A percentile compares a stretch with the other conserved stretches of the same genome.
Evolutionary conservation across 2,888 invertebrate genomes (phyloP).

Genomic region (Geophilus truncorum): DNA sequence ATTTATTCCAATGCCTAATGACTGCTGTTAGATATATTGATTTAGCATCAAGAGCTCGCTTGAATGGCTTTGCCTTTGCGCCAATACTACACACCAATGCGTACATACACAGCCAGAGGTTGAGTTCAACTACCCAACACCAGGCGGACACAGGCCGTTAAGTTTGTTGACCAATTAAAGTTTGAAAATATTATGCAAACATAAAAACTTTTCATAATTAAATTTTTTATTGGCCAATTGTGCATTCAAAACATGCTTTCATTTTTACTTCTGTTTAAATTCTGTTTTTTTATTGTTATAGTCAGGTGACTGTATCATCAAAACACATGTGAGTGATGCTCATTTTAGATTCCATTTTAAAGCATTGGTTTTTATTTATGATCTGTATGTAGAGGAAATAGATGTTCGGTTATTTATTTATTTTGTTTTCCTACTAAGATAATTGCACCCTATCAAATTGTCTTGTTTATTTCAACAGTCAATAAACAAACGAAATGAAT

Average conservation of each 20-base stretch:
- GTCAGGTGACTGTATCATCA: too few species aligned
- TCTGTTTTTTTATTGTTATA: neutral
- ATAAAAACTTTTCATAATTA: neutral
- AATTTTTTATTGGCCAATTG: neutral
- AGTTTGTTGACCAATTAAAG: constrained; percentile 24
- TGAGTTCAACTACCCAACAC: constrained; percentile 27
- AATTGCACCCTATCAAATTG: neutral
- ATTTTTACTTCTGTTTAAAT: neutral
- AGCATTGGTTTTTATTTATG: neutral
- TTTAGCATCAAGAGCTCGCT: constrained; percentile 24
- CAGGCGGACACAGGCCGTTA: constrained; percentile 24
- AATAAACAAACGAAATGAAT: constrained; percentile 3
- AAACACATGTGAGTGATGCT: neutral
- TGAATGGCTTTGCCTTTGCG: constrained; percentile 22
- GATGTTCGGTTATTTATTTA: neutral
- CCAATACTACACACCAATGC: neutral
- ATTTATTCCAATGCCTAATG: constrained; percentile 27
- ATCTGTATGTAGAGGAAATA: neutral
- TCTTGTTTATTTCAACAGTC: neutral
- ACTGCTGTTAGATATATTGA: constrained; percentile 25
- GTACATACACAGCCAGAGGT: constrained; percentile 20
- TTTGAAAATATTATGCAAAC: constrained; percentile 3
- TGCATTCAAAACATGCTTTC: neutral
- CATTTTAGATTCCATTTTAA: neutral
- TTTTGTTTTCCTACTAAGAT: neutral